Conservation (phyloP, 2,888 invertebrate genomes). For the Acrobasis repandana region DNA sequence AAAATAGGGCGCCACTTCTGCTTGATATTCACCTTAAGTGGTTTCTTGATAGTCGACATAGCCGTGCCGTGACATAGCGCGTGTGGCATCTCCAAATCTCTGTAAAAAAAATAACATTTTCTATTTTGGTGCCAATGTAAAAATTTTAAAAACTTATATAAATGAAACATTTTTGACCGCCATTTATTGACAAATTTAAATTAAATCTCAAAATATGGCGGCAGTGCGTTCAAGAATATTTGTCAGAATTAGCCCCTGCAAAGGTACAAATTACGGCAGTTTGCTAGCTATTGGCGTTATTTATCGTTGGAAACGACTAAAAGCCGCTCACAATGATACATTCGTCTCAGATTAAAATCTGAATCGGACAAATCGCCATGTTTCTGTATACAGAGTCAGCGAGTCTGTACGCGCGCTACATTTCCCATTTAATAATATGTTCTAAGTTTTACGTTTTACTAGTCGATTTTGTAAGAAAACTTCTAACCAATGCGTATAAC, state of each 20-base stretch:
- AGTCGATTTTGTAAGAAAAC: neutral
- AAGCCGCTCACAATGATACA: constrained; percentile 57
- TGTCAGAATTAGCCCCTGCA: constrained; percentile 37
- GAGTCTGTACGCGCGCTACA: constrained; percentile 11
- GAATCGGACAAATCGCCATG: constrained; percentile 62
- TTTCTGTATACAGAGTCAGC: constrained; percentile 35
- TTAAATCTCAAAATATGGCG: constrained; percentile 18
- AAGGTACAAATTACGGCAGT: constrained; percentile 49
- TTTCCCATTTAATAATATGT: constrained; percentile 10
- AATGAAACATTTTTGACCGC: neutral
- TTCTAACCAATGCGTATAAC: too few relatives aligned
- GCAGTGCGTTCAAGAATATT: constrained; percentile 25
- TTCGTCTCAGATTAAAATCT: constrained; percentile 69
- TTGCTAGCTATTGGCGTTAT: constrained; percentile 48
- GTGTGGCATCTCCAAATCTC: too few relatives aligned
- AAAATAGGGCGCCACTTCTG: too few relatives aligned
- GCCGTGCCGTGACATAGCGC: too few relatives aligned
- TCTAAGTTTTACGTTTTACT: neutral
- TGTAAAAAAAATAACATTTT: too few relatives aligned
- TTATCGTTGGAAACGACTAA: constrained; percentile 42
- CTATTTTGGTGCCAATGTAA: too few relatives aligned
- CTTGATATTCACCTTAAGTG: too few relatives aligned
- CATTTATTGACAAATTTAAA: constrained; percentile 19
- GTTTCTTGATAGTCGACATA: too few relatives aligned
- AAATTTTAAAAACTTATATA: neutral